Base-by-base conservation (phyloP, 2,888 invertebrate species). In the Zaprionus bogoriensis region DNA sequence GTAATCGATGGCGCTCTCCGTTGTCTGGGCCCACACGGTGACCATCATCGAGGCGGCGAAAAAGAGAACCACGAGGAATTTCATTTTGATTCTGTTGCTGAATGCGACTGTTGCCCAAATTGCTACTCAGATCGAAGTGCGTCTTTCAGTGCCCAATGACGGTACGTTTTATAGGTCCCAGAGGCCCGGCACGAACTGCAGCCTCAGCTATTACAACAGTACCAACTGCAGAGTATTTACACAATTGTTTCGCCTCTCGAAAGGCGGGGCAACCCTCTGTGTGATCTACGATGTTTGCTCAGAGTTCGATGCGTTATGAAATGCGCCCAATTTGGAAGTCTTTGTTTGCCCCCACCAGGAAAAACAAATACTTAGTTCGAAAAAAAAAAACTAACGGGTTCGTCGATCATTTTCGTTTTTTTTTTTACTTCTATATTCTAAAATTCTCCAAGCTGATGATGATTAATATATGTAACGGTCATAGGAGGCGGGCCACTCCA, bases 401-500 rank as follows among this genome's bases (percentile, higher is more conserved):
- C 22, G 22, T 22, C 22, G 20, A 6, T 20, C 41, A 36, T 27
- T 23, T 17, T 7, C 27, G n/a, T 25, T 46, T 23, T 2, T 12
- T n/a, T 36, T 17, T 38, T 39, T 12, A 32, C 17, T 19, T 25
- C 32, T 32, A n/a, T 46, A 47, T 19, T 41, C 20, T 39, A 28
- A 38, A 36, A 28, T 36, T 42, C 17, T 17, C 23, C 20, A 12
- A 12, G 12, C 20, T 19, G 14, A 42, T 30, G 19, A 22, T 63
- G 14, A 7, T 36, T 88, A 89, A 72, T 79, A 89, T 42, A 89
- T 67, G 61, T 84, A 87, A 10, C 89, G 84, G 66, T 91, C 90
- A 71, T 92, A 93, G 25, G 90, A 90, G 32, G 92, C 92, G 17
- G 93, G 89, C 92, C 92, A 93, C 48, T 92, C 90, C 72, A 91